Percentiles rank a stretch among this genome's conserved stretches.
phyloP scores from a whole-genome alignment of 1,140 invertebrate species.

The Lordiphosa clarofinis region DNA sequence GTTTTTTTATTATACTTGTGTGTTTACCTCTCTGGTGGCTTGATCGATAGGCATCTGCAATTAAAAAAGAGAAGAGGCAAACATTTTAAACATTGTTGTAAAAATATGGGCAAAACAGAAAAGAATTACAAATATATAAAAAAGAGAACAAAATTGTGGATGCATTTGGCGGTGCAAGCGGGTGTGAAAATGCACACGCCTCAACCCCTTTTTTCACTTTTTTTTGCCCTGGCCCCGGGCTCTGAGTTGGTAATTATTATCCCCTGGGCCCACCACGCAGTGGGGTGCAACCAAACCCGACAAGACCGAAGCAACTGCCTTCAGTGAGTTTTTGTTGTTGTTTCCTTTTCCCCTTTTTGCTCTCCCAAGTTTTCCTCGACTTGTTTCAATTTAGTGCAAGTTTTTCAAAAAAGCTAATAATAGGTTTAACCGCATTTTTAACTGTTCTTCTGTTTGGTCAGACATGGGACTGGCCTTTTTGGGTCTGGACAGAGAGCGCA shows the following conservation, averaged over 20 bases:
- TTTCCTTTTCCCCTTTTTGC: background rate
- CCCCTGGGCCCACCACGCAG: slow-evolving; percentile 31
- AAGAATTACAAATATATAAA: slow-evolving; percentile 9
- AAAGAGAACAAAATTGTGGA: slow-evolving; percentile 3
- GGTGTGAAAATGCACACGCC: slow-evolving; percentile 75
- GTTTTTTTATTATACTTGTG: slow-evolving; percentile 73
- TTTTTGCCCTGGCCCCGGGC: background rate
- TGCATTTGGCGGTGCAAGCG: slow-evolving; percentile 51
- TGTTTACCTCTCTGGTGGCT: slow-evolving; percentile 85
- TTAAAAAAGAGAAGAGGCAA: slow-evolving; percentile 80
- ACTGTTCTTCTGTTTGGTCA: slow-evolving; percentile 64
- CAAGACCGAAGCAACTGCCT: slow-evolving; percentile 36
- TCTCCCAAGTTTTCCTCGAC: slow-evolving; percentile 29
- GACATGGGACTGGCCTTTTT: slow-evolving; percentile 15
- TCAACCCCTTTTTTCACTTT: slow-evolving; percentile 11
- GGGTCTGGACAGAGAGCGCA: slow-evolving; percentile 37
- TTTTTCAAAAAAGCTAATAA: slow-evolving; percentile 65
- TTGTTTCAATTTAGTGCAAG: slow-evolving; percentile 67
- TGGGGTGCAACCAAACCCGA: slow-evolving; percentile 34
- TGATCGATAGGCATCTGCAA: slow-evolving; percentile 86
- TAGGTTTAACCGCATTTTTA: slow-evolving; percentile 77
- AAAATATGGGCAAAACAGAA: slow-evolving; percentile 23
- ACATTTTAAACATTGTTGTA: slow-evolving; percentile 58
- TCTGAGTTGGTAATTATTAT: slow-evolving; percentile 40
- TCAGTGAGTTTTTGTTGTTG: slow-evolving; percentile 48